Evolutionary conservation across 1,140 invertebrate species (phyloP).

Genomic region (Drosophila ohnishii): DNA sequence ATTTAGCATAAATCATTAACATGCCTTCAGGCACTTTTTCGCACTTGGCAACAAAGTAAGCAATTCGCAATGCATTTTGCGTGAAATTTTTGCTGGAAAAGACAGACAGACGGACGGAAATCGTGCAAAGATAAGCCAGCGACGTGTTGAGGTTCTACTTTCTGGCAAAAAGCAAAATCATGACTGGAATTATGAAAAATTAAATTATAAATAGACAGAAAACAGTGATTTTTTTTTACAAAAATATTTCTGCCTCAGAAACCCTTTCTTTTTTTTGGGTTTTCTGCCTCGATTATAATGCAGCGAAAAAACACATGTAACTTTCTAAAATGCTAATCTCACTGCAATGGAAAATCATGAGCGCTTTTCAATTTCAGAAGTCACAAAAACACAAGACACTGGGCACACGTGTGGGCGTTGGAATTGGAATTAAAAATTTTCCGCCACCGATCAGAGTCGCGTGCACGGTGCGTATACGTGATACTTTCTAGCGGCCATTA

Average conservation of each 20-base stretch:
- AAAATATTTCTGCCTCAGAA: conserved; percentile 41
- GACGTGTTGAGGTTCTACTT: conserved; percentile 60
- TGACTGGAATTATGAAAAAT: conserved; percentile 74
- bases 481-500: conserved; percentile 70
- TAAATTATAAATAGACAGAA: conserved; percentile 68
- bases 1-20: conserved; percentile 47
- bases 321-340: conserved; percentile 78
- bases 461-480: conserved; percentile 71
- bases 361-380: conserved; percentile 66
- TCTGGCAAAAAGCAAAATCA: conserved; percentile 43
- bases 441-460: conserved; percentile 45
- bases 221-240: neutral
- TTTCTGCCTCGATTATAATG: conserved; percentile 58
- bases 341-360: conserved; percentile 76
- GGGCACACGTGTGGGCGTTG: conserved; percentile 67
- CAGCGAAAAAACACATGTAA: conserved; percentile 71
- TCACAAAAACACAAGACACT: conserved; percentile 21
- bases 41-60: conserved; percentile 67
- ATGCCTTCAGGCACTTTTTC: conserved; percentile 63
- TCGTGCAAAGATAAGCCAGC: conserved; percentile 61
- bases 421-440: conserved; percentile 29
- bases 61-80: conserved; percentile 49
- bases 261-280: conserved; percentile 28
- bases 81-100: conserved; percentile 44
- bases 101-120: conserved; percentile 19